Base-by-base conservation (phyloP, 2,113 vertebrate species). In the Camelus bactrianus region DNA sequence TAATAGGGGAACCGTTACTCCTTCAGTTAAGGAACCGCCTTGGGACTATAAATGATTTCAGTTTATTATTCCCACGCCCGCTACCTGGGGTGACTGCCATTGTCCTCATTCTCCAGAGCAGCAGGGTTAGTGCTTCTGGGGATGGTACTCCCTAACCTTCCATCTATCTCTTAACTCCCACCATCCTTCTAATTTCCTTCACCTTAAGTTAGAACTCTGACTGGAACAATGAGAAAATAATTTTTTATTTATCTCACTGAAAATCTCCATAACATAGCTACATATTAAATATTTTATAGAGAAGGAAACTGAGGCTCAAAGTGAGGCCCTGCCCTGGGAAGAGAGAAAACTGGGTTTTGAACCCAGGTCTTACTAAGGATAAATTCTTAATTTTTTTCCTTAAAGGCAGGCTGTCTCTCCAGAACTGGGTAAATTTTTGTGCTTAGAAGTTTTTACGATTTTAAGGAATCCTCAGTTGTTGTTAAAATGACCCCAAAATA, bases 401-500 rank as follows among this genome's bases (percentile, higher is more conserved):
- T 54, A n/a, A 62, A 54, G 76, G 38, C 65, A 82, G 48, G 22
- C 22, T 88, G 11, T 64, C 54, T 95, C 42, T 91, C 54, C 30
- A 67, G 85, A 94, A 35, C 35, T 94, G 62, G 22, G 32, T 56
- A 89, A 85, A 32, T 32, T 90, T 95, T 95, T 67, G 70, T 76
- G 42, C 76, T 95, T 94, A 83, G 14, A 64, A 32, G 22, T 48
- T 83, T 82, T 93, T 89, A 75, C 80, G 73, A 89, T 62, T 72
- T 58, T 76, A 91, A 75, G 50, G 65, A 93, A 26, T 67, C 17
- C 24, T 93, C 32, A 22, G 38, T 73, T 93, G 72, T 95, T 93
- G 52, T 93, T 79, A 92, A 95, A 96, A 94, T 79, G 24, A 86
- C 26, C 52, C 46, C 16, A 85, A 96, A 62, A 91, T 82, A 46